phyloP scores from a whole-genome alignment of 2,888 invertebrate species.

The Baccha elongata region DNA sequence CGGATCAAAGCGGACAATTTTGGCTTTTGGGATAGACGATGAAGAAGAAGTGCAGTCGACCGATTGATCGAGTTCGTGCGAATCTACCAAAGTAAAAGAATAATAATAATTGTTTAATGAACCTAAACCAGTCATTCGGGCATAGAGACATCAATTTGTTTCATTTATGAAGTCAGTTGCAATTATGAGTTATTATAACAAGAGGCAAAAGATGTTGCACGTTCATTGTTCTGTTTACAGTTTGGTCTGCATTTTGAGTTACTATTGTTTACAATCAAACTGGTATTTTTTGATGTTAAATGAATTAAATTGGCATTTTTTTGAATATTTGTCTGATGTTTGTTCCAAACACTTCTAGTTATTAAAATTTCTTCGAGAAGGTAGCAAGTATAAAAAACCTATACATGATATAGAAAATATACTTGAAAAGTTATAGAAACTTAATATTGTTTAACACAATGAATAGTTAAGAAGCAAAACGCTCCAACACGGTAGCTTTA shows the following conservation, averaged over 20 bases:
- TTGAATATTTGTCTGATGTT: too few species aligned
- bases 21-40: slow-evolving; percentile 27
- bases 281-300: too few species aligned
- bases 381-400: too few species aligned
- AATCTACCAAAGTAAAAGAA: slow-evolving; percentile 54
- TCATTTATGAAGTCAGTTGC: slow-evolving; percentile 56
- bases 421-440: too few species aligned
- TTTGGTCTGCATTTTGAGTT: background rate
- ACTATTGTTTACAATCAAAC: too few species aligned
- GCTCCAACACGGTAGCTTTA: too few species aligned
- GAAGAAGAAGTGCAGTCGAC: slow-evolving; percentile 67
- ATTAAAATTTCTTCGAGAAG: too few species aligned
- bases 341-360: too few species aligned
- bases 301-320: too few species aligned
- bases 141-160: slow-evolving; percentile 57
- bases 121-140: slow-evolving; percentile 64
- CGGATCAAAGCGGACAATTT: slow-evolving; percentile 35
- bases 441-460: too few species aligned
- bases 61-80: slow-evolving; percentile 71
- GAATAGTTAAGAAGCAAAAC: too few species aligned
- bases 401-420: too few species aligned
- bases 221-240: background rate
- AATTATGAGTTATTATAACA: slow-evolving; percentile 6
- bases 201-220: background rate
- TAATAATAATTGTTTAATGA: slow-evolving; percentile 71